Evolutionary conservation across 1,140 invertebrate genomes (phyloP), one percentile per base, ranked within the genome.

Genomic region (Oedothorax gibbosus): DNA sequence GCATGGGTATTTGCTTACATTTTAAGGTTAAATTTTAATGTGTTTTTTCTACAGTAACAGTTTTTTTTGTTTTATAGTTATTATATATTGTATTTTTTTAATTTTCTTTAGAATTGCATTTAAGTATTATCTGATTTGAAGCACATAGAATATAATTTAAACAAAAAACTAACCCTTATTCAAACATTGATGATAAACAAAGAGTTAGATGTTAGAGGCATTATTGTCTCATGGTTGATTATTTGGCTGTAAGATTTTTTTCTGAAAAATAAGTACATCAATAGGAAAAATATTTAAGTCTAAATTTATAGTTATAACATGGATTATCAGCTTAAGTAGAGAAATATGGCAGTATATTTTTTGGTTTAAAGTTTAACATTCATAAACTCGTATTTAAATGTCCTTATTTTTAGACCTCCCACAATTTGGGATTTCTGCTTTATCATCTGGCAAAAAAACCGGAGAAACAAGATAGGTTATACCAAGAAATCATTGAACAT

Each of bases 201-300:
- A 71, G 56, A 64, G 20, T 83, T 86, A 49, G 75, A 83, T 65
- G 53, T 69, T 49, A 20, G 12, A 20, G 69, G 66, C 15, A 91
- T 97, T 10, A 91, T 94, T 21, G 95, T 95, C 88, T 97, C 5
- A 90, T 97, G 85, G 96, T 95, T 54, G 95, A 95, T 68, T 93
- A 97, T 64, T 96, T 97, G 89, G 97, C 96, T 81, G 94, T 95
- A 91, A 85, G 53, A n/a, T 14, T 53, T 68, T 68, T 14, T 20
- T 68, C 35, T 35, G 35, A 35, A 5, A 35, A 35, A 35, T 35
- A 35, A 35, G 35, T 35, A 35, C 35, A 35, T 35, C 35, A 35
- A 35, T 35, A 35, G 2, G 2, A 35, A 35, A 35, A 1, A 35
- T 35, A 5, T 35, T 35, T 35, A 77, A 2, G 35, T 35, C 35